Conservation (phyloP, 1,140 invertebrate genomes). For the Conus ventricosus region DNA sequence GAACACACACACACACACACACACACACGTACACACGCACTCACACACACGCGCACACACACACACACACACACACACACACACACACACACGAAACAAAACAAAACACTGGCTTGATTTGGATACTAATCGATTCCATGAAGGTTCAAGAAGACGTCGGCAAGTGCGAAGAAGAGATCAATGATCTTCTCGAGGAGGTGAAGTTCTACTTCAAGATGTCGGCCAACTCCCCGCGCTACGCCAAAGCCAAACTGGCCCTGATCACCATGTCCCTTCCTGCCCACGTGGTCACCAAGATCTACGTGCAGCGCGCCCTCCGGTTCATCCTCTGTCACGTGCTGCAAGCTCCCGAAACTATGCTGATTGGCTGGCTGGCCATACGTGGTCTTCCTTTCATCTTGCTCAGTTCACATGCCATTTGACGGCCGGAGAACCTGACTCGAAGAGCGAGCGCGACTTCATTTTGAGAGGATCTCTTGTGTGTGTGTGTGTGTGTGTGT, state of each 20-base stretch:
- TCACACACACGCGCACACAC: too few species aligned
- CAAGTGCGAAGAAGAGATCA: constrained; percentile 11
- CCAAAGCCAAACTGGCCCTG: constrained; percentile 24
- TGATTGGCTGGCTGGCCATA: constrained; percentile 14
- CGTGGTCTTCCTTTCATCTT: constrained; percentile 15
- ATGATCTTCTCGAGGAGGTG: background rate
- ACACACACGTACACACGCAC: too few species aligned
- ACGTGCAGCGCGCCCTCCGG: constrained; percentile 22
- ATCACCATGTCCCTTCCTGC: constrained; percentile 28
- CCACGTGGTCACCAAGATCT: background rate
- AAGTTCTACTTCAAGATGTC: constrained; percentile 31
- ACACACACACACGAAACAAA: too few species aligned
- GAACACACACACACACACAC: too few species aligned
- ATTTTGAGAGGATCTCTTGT: too few species aligned
- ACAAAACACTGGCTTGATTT: too few species aligned
- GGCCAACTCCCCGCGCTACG: constrained; percentile 2
- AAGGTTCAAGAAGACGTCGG: constrained; percentile 12
- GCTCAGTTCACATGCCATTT: background rate
- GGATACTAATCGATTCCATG: background rate
- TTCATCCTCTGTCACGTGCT: constrained; percentile 23
- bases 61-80: too few species aligned
- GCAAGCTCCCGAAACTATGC: background rate
- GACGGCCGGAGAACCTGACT: background rate
- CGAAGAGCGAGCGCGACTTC: too few species aligned
- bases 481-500: too few species aligned